Evolutionary conservation across 2,797 vertebrate species (phyloP), one percentile per base, ranked within the genome.

Genomic region (Thunnus albacares): DNA sequence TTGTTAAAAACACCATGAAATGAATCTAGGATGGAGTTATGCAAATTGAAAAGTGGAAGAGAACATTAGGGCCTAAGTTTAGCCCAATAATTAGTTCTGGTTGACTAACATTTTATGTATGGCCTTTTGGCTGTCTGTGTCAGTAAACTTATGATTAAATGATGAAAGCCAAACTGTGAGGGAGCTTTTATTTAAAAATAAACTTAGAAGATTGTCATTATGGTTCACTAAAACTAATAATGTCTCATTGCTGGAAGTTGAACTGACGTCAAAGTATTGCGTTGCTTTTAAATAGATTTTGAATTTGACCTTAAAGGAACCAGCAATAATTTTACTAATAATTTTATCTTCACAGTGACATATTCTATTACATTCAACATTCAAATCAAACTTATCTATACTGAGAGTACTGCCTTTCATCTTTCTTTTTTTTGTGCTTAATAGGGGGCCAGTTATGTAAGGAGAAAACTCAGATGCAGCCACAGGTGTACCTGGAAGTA

Each of bases 401-500:
- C 45, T 6, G 13, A 70, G 14, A 24, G 20, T 5, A 47, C n/a
- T 43, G 58, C 47, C 68, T 83, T 80, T 81, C 60, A 69, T 70
- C 38, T 45, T 69, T 51, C 75, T 75, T 75, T 47, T 47, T 61
- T 71, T 38, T 68, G 58, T 8, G 43, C 58, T 67, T 67, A 84
- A 81, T 47, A 70, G 56, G 43, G 75, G 61, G 28, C 51, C 26
- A 35, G 41, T 78, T 80, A 84, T 85, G 62, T 52, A 75, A 82
- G 84, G 61, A 75, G 45, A 69, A 79, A 60, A 22, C 57, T 70
- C 56, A 64, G 63, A 53, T 58, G 66, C 70, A 69, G 35, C 72
- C 76, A 83, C 72, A 85, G 82, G 71, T 85, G 62, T 66, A 28
- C 69, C 65, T 79, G 63, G 63, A 81, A 80, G 71, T 49, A 51